phyloP scores from a whole-genome alignment of 2,113 vertebrate species.

The Microcebus jonahi region DNA sequence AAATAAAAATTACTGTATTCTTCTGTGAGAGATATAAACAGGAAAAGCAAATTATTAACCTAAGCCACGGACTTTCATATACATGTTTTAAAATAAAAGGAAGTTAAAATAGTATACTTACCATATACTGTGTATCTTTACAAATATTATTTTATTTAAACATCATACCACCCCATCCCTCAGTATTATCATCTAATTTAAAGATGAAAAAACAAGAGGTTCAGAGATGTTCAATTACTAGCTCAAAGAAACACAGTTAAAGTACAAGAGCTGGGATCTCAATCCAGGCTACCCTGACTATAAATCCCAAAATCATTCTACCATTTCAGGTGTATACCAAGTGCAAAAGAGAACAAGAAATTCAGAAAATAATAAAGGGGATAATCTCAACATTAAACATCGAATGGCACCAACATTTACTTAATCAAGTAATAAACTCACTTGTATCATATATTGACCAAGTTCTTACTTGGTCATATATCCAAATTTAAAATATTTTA shows the following conservation, averaged over 20 bases:
- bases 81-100: neutral
- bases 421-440: neutral
- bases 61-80: neutral
- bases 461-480: neutral
- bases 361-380: conserved; percentile 2
- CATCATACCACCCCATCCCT: neutral
- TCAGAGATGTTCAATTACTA: neutral
- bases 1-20: neutral
- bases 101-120: conserved; percentile 16
- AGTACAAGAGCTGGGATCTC: neutral
- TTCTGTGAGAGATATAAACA: neutral
- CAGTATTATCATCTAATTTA: conserved; percentile 11
- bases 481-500: neutral
- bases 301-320: neutral
- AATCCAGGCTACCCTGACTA: neutral
- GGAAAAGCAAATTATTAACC: neutral
- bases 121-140: neutral
- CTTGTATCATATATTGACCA: neutral
- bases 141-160: conserved; percentile 7
- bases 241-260: neutral
- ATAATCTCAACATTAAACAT: neutral
- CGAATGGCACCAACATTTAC: neutral
- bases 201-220: neutral
- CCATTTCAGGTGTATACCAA: neutral
- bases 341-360: neutral